Conservation (phyloP, 2,797 vertebrate genomes). For the Cygnus olor region DNA sequence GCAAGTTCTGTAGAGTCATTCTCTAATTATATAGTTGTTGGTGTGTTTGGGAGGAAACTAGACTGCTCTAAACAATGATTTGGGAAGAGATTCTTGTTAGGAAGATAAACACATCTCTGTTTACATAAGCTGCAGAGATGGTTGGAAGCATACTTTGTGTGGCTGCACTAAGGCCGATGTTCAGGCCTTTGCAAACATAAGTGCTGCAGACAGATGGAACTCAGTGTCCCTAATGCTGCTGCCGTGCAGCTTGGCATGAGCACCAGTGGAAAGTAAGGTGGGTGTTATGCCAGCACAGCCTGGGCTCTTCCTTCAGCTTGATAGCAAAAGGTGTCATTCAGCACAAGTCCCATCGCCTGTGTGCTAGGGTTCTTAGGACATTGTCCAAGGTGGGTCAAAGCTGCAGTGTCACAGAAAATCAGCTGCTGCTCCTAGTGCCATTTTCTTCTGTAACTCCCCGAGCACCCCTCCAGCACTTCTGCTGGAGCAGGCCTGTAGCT, state of each 20-base stretch:
- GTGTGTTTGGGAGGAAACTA: not conserved
- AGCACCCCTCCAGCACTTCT: not conserved
- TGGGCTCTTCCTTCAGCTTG: not conserved
- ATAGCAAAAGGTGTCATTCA: not conserved
- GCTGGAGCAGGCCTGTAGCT: not conserved
- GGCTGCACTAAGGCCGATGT: not conserved
- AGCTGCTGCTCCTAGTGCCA: not conserved
- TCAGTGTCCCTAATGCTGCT: accelerated
- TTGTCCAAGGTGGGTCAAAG: not conserved
- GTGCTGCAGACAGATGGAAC: not conserved
- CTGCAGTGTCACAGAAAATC: not conserved
- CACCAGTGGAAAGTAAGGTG: too few species aligned
- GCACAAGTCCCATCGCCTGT: not conserved
- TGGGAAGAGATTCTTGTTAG: not conserved
- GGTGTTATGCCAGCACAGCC: not conserved
- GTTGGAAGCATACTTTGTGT: not conserved
- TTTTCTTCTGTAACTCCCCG: not conserved
- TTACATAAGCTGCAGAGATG: not conserved
- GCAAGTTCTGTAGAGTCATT: not conserved
- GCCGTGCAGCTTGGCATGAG: accelerated
- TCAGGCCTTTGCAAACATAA: not conserved
- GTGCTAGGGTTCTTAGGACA: not conserved
- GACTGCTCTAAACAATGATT: not conserved
- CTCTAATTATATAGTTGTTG: not conserved
- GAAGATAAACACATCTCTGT: not conserved